Percentiles rank a stretch among this genome's conserved stretches.
These are phyloP conservation scores for Phrynosoma blainvillii DNA, from an alignment of 2,113 vertebrate genomes.

Conservation along the genomic window DNA sequence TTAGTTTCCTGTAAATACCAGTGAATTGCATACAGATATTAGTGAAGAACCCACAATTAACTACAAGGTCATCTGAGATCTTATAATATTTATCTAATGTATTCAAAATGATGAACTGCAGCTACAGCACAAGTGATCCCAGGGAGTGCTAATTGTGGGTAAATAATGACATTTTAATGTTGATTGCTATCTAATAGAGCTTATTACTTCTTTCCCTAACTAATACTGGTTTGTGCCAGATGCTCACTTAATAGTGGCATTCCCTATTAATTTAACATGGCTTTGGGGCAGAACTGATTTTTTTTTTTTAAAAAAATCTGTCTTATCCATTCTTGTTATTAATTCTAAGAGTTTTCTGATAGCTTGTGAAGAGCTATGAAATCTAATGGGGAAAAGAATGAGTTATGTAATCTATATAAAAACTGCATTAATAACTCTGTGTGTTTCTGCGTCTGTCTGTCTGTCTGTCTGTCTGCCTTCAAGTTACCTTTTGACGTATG, in stretches of 20 bases:
- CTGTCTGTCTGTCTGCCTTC: too few species aligned
- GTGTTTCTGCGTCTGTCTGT: too few species aligned
- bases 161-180: conserved; percentile 39
- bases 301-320: neutral
- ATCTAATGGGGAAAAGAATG: neutral
- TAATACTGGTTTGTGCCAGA: neutral
- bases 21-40: neutral
- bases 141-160: conserved; percentile 12
- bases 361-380: neutral
- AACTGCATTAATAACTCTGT: neutral
- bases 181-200: conserved; percentile 17
- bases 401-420: neutral
- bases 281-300: neutral
- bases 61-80: neutral
- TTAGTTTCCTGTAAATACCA: neutral
- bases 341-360: neutral
- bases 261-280: conserved; percentile 13
- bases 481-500: too few species aligned
- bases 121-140: neutral
- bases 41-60: neutral
- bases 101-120: neutral
- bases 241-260: conserved; percentile 9
- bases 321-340: conserved; percentile 7
- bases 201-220: neutral
- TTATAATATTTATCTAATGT: neutral